These are phyloP conservation scores for Drosophila anceps DNA, from an alignment of 2,888 invertebrate species.

Conservation along the genomic window DNA sequence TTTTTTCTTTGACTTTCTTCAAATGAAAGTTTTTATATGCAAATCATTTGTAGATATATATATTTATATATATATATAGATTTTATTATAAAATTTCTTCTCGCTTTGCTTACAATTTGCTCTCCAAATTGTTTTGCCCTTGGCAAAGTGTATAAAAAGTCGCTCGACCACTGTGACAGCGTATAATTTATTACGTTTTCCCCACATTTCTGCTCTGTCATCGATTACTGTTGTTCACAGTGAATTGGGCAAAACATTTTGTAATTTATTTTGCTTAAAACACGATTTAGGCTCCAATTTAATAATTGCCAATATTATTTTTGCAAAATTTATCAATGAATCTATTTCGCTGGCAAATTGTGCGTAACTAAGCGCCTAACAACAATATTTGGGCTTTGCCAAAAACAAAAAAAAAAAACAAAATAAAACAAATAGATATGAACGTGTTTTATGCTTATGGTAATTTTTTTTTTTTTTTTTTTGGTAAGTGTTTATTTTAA, in stretches of 20 bases:
- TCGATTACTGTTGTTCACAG: slow-evolving; percentile 13
- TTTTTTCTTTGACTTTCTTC: neutral
- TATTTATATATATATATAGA: no score
- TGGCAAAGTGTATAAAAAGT: slow-evolving; percentile 2
- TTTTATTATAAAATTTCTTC: neutral
- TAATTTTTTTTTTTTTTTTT: slow-evolving; percentile 5
- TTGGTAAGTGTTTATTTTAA: slow-evolving; percentile 8
- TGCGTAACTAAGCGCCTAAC: neutral
- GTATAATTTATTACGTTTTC: slow-evolving; percentile 9
- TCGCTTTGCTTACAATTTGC: neutral
- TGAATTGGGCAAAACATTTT: neutral
- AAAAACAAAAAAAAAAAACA: neutral
- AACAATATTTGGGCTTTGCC: neutral
- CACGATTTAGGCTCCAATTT: neutral
- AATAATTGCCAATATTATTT: neutral
- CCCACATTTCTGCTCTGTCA: slow-evolving; percentile 10
- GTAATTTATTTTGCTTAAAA: slow-evolving; percentile 5
- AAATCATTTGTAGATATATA: neutral
- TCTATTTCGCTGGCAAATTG: neutral
- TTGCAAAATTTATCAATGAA: neutral
- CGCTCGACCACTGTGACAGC: neutral
- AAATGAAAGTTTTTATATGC: neutral
- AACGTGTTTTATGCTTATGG: slow-evolving; percentile 1
- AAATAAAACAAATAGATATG: neutral
- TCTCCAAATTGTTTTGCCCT: neutral